Base-by-base conservation (phyloP, 2,113 vertebrate genomes). In the Ovibos moschatus region DNA sequence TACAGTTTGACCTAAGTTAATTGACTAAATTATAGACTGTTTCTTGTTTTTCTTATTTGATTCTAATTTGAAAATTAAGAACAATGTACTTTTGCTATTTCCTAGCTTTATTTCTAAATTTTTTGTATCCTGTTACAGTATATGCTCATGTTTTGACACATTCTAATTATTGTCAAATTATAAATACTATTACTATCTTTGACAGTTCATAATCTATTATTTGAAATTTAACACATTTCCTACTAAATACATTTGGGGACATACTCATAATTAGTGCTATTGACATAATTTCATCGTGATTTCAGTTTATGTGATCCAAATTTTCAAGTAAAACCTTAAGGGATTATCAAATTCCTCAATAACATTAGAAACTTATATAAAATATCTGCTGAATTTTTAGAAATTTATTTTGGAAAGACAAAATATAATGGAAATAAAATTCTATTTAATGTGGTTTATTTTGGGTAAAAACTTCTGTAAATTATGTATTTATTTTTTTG, bases 261-360 rank as follows among this genome's bases (percentile, higher is more conserved):
- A 28, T 89, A 89, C 57, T 95, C 93, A 85, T 91, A 96, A 13
- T 96, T 95, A 96, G 45, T 89, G 17, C n/a, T 97, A 11, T 47
- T 91, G 78, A 74, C 14, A 89, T 8, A 36, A 36, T 89, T 89
- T 78, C 16, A 62, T 85, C 4, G 2, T 82, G 10, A 30, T 50
- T 89, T 91, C 45, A 93, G 58, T 91, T 87, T 91, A 62, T 86
- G 17, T 50, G 28, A 81, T 82, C 53, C 25, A 90, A 33, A 92
- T 47, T 83, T 90, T 89, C 15, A 86, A 58, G 53, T 94, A 87
- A 86, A 85, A 53, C n/a, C 1, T 82, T 40, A 67, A 67, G 58
- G 51, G 79, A 94, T 91, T 84, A 76, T 55, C 36, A 88, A 25
- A 81, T 74, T 84, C n/a, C 64, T 91, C 50, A 89, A 1, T 91